phyloP scores from a whole-genome alignment of 2,113 vertebrate species.

The Grallaria varia region DNA sequence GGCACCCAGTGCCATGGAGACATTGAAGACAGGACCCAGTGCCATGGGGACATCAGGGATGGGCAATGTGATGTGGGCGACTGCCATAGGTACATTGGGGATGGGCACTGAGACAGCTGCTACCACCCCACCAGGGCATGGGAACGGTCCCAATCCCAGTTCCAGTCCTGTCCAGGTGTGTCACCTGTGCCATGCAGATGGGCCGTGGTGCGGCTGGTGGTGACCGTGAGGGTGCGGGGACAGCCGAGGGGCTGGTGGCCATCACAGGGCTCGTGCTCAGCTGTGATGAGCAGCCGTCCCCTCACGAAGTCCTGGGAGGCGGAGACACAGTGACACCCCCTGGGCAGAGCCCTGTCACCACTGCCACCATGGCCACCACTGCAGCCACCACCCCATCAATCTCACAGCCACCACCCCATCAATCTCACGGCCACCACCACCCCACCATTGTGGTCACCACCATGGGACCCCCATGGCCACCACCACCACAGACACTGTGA shows the following conservation, averaged over 20 bases:
- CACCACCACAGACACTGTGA: too few species aligned
- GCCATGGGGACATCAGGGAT: neutral
- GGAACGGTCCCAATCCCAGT: too few species aligned
- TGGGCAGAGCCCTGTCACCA: neutral
- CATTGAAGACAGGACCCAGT: too few species aligned
- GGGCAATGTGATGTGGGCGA: neutral
- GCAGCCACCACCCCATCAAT: too few species aligned
- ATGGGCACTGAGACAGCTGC: neutral
- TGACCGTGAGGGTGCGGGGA: conserved; percentile 75
- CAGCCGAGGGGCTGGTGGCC: conserved; percentile 64
- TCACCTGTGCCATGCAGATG: conserved; percentile 82
- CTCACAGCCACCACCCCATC: neutral
- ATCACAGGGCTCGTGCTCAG: conserved; percentile 70
- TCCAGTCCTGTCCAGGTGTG: neutral
- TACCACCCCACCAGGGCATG: fast-evolving
- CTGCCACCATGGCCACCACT: neutral
- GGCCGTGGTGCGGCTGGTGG: conserved; percentile 65
- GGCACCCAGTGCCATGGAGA: too few species aligned
- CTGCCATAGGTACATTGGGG: neutral
- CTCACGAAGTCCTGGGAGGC: conserved; percentile 80
- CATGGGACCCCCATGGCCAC: neutral
- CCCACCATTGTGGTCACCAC: neutral
- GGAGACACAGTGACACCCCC: neutral
- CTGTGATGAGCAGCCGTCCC: conserved; percentile 74
- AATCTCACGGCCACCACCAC: neutral